Evolutionary conservation across 2,797 vertebrate species (phyloP).

Genomic region (Masticophis lateralis): DNA sequence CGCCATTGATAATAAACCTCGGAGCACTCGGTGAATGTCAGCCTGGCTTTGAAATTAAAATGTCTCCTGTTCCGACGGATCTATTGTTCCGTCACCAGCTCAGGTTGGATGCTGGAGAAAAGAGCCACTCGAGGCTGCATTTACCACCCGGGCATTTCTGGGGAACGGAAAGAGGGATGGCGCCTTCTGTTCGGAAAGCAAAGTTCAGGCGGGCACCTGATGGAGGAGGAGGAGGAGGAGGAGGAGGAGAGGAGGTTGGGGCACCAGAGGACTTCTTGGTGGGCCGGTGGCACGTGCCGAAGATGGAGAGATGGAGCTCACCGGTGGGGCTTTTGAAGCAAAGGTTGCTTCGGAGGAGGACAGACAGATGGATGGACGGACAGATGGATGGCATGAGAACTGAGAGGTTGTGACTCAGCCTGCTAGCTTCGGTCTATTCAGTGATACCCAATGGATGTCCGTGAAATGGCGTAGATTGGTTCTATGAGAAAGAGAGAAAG

Average conservation of each 20-base stretch:
- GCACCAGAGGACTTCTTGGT: background rate
- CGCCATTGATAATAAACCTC: conserved; percentile 61
- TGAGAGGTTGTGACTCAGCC: too few relatives aligned
- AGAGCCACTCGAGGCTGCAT: conserved; percentile 53
- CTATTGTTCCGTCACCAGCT: conserved; percentile 51
- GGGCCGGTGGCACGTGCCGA: background rate
- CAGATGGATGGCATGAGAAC: too few relatives aligned
- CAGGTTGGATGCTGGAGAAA: conserved; percentile 46
- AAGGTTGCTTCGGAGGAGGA: too few relatives aligned
- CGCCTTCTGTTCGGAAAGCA: conserved; percentile 37
- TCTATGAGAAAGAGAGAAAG: too few relatives aligned
- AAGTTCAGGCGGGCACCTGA: conserved; percentile 19
- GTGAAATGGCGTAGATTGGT: too few relatives aligned
- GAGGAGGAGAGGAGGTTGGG: conserved; percentile 11
- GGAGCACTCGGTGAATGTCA: conserved; percentile 62
- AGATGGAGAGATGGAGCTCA: too few relatives aligned
- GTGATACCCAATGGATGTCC: too few relatives aligned
- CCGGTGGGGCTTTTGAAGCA: too few relatives aligned
- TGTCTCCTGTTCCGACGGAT: conserved; percentile 45
- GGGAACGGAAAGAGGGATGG: conserved; percentile 31
- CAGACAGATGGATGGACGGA: too few relatives aligned
- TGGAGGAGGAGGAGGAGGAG: conserved; percentile 22
- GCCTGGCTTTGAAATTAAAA: conserved; percentile 69
- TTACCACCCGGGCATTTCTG: conserved; percentile 52
- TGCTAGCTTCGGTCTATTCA: too few relatives aligned